Base-by-base conservation (phyloP, 2,888 invertebrate genomes). In the Platycheirus albimanus region DNA sequence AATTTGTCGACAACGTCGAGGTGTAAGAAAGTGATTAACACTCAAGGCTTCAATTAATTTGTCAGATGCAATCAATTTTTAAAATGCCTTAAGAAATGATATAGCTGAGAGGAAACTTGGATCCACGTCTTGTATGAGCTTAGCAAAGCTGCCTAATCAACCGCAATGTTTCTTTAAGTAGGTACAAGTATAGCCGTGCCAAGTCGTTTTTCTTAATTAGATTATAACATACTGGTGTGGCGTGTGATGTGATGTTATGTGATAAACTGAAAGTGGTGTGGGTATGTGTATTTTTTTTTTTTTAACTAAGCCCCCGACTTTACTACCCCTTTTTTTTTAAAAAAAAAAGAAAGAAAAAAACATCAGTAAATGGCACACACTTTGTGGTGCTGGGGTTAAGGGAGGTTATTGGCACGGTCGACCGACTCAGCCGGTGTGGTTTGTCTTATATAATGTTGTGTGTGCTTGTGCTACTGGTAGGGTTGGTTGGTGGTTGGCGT, bases 151-250 rank as follows among this genome's bases (percentile, higher is more conserved):
- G 66, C 47, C 63, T 61, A 77, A 66, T 77, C 76, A 81, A 67
- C 71, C 66, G 54, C 63, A 81, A 63, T 28, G 30, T 66, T 15
- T 43, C 17, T 63, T 56, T 72, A 69, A 76, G 63, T 63, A n/a
- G n/a, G n/a, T n/a, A n/a, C n/a, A n/a, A n/a, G n/a, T n/a, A n/a
- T n/a, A 61, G 67, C 36, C 52, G 8, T 41, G 41, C 54, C 64
- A 77, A 63, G 52, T 75, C 66, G 10, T 36, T 24, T 49, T 61
- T 81, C 71, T 49, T 77, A 81, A 81, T 81, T 77, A 77, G 71
- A 77, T 81, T 81, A 71, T 71, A 43, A 41, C 71, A 78, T 43
- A 71, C 33, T 71, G 20, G 49, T 64, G 52, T 33, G 24, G n/a
- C 6, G 6, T 24, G 24, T 24, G 24, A 24, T 24, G 15, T 49